Evolutionary conservation across 1,140 invertebrate species (phyloP).

Genomic region (Homarus americanus): DNA sequence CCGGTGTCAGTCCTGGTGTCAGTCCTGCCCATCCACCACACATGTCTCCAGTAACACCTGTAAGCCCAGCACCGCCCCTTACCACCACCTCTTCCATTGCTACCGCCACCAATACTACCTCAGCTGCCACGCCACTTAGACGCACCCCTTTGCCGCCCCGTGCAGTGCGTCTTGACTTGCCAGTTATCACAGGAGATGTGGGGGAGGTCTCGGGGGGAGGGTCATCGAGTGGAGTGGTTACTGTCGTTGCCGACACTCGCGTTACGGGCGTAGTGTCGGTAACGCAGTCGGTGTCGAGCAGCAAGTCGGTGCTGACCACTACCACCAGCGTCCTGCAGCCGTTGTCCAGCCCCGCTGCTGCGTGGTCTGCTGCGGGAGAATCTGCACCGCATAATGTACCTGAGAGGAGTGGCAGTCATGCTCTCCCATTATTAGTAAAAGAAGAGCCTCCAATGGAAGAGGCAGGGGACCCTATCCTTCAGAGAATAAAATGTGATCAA

Average conservation of each 20-base stretch:
- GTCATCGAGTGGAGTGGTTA: slow-evolving; percentile 57
- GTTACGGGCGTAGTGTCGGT: slow-evolving; percentile 70
- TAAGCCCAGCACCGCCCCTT: slow-evolving; percentile 36
- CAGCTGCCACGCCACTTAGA: slow-evolving; percentile 45
- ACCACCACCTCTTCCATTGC: slow-evolving; percentile 58
- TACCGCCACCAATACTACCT: slow-evolving; percentile 59
- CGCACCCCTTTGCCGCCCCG: slow-evolving; percentile 42
- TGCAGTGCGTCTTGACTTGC: slow-evolving; percentile 29
- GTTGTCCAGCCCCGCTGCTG: slow-evolving; percentile 33
- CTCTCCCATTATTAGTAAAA: slow-evolving; percentile 65
- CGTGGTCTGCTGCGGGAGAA: slow-evolving; percentile 27
- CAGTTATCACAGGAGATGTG: slow-evolving; percentile 22
- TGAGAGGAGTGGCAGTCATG: slow-evolving; percentile 66
- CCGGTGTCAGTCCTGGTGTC: slow-evolving; percentile 64
- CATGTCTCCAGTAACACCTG: slow-evolving; percentile 50
- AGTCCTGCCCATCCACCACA: slow-evolving; percentile 67
- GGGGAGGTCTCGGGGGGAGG: slow-evolving; percentile 38
- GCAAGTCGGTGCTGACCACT: slow-evolving; percentile 72
- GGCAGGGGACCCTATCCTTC: slow-evolving; percentile 46
- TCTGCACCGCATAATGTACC: slow-evolving; percentile 61
- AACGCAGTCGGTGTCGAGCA: slow-evolving; percentile 67
- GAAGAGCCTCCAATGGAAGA: slow-evolving; percentile 58
- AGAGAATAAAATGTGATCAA: slow-evolving; percentile 55
- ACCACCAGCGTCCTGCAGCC: slow-evolving; percentile 60
- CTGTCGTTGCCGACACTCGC: slow-evolving; percentile 67